Conservation (phyloP, 1,140 invertebrate genomes). For the Drosophila trapezifrons region DNA sequence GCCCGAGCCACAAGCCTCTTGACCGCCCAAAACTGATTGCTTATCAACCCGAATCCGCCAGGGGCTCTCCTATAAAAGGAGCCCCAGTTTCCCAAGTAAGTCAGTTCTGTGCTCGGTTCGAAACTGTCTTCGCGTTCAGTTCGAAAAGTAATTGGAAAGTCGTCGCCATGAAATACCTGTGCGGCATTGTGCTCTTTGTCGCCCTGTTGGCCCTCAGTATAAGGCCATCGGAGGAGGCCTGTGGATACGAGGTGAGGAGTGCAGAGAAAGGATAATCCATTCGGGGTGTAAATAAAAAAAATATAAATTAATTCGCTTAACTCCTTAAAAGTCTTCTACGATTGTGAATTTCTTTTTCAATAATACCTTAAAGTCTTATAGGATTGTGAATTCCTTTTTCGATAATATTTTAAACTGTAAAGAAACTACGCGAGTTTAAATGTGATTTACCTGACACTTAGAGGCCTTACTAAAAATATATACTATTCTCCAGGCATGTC, state of each 20-base stretch:
- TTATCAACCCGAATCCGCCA: conserved; percentile 12
- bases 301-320: too few relatives aligned
- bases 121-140: conserved; percentile 11
- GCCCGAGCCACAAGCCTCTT: conserved; percentile 38
- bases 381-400: too few relatives aligned
- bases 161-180: conserved; percentile 38
- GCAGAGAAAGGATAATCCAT: background rate
- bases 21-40: conserved; percentile 17
- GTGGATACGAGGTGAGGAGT: conserved; percentile 64
- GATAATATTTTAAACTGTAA: too few relatives aligned
- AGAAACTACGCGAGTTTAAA: too few relatives aligned
- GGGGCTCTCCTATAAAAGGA: conserved; percentile 35
- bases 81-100: background rate
- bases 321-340: too few relatives aligned
- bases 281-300: background rate
- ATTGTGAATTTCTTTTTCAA: too few relatives aligned
- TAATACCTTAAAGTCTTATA: too few relatives aligned
- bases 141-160: conserved; percentile 26
- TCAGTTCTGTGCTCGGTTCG: conserved; percentile 32
- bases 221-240: conserved; percentile 42
- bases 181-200: conserved; percentile 36
- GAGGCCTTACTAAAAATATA: background rate
- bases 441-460: background rate
- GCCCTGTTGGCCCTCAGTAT: conserved; percentile 37
- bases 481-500: conserved; percentile 84